Base-by-base conservation (phyloP, 2,888 invertebrate species). In the Callosobruchus maculatus region DNA sequence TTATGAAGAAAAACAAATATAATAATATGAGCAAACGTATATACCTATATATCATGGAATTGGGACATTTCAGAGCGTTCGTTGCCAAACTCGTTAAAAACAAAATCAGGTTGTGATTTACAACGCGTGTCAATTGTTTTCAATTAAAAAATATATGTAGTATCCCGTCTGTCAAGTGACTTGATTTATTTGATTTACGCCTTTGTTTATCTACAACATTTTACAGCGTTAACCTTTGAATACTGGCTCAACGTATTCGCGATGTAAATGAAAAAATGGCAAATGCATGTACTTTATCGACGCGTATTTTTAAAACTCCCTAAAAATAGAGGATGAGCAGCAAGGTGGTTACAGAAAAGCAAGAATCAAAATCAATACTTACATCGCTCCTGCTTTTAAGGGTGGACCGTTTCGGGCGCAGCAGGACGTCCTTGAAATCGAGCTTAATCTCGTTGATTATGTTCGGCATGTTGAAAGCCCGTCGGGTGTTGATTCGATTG, bases 391-490 rank as follows among this genome's bases (percentile, higher is more conserved):
- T 90, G 86, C 96, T 96, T 82, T 91, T 91, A 73, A 97, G 87
- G 0, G 95, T 97, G 82, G 96, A 97, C 82, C 97, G 88, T 87
- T 97, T 97, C 5, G 97, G 97, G 73, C 96, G 89, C 71, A 97
- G 88, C 70, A 97, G 89, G 72, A 97, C 97, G 88, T 97, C 97
- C 87, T 97, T 97, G 86, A 97, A 97, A 88, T 97, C 97, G 81
- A 97, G 88, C 88, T 97, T 97, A 75, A 97, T 91, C 86, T 97
- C 97, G 85, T 94, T 94, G 83, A 96, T 93, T 76, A 97, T 96
- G 83, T 94, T 94, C 76, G 94, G 94, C 94, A 94, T 94, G 76
- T 78, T 81, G 67, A 72, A 21, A 71, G 26, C 2, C 26, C 26
- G 26, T 26, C 26, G 2, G 26, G 7, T 49, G 13, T 18, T 13